Evolutionary conservation across 2,888 invertebrate genomes (phyloP), one percentile per base, ranked within the genome.

Genomic region (Achlya flavicornis): DNA sequence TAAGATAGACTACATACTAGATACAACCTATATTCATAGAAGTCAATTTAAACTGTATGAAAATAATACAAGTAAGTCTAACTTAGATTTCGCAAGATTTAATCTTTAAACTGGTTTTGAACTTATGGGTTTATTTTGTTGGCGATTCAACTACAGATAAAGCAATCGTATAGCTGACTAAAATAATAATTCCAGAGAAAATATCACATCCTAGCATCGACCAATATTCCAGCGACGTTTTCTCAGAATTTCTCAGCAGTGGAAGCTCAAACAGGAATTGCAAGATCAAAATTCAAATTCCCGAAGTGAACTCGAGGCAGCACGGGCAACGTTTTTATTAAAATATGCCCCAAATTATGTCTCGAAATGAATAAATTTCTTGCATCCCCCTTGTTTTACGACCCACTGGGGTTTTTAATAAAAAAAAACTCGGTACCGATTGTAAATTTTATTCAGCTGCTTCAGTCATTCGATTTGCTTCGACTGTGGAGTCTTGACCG

Each of bases 281-380:
- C 72, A 71, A 61, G 75, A 80, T 77, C 76, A 77, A 75, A 81
- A 82, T 80, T 82, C 75, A 78, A 75, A 78, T 75, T 68, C 65
- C 61, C 65, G 60, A 66, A 75, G 68, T 67, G 65, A 70, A 69
- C 71, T 71, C 69, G 16, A 19, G 53, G n/a, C 19, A 53, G 19
- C 48, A 33, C 33, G 71, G 76, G 73, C 74, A 76, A 79, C 78
- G 80, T 85, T 87, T 86, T 87, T 86, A 86, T 89, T 86, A 87
- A 88, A 89, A 87, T 88, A 86, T 86, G 83, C 86, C 80, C 78
- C 72, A 84, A 86, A 87, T 89, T 87, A 87, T 84, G 87, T 81
- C 82, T 76, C 79, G 77, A 84, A 82, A 88, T 90, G 87, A 89
- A 90, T 90, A 90, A 88, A 89, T 88, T 88, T 81, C 71, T 73